Evolutionary conservation across 2,113 vertebrate genomes (phyloP), one percentile per base, ranked within the genome.

Genomic region (Crotalus viridis): DNA sequence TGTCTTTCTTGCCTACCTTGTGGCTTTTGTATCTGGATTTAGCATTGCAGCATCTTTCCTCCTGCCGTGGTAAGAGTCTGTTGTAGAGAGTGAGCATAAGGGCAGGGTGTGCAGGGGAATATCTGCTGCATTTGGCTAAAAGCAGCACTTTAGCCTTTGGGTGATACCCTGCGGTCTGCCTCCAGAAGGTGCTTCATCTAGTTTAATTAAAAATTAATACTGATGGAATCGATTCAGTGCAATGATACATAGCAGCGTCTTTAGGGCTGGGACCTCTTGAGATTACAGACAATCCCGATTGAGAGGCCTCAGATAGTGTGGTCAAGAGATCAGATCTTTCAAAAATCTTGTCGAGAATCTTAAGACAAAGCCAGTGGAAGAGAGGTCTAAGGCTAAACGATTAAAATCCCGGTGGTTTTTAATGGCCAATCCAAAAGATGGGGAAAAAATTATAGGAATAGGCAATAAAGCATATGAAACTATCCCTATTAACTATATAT

Each of bases 31-130:
- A n/a, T 99, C 99, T 51, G 99, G 99, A 56, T 95, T 99, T 95
- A 99, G 99, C 86, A 99, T 99, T 88, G 98, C 99, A 13, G 98
- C 99, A 2, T 99, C 99, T 64, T 97, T 99, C 93, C 98, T 99
- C 90, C 97, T 99, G 93, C 99, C 99, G 90, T 99, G 99, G 99
- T 99, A 97, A 97, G 98, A 95, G 26, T 90, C 43, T 90, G 92
- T 94, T 90, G 6, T 13, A 15, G 93, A n/a, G 48, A 1, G 89
- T 33, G 0, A 94, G 28, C 24, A 21, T 24, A 55, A 24, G 43
- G 33, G 22, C 55, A 90, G 10, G 46, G 39, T 7, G 9, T 51
- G 10, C 28, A 85, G 26, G 26, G 88, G 48, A 89, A 85, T 10
- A 57, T 24, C 39, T 33, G 10, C 46, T 56, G 12, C 21, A 39